Evolutionary conservation across 2,113 vertebrate species (phyloP), one percentile per base, ranked within the genome.

Genomic region (Pardalotus punctatus): DNA sequence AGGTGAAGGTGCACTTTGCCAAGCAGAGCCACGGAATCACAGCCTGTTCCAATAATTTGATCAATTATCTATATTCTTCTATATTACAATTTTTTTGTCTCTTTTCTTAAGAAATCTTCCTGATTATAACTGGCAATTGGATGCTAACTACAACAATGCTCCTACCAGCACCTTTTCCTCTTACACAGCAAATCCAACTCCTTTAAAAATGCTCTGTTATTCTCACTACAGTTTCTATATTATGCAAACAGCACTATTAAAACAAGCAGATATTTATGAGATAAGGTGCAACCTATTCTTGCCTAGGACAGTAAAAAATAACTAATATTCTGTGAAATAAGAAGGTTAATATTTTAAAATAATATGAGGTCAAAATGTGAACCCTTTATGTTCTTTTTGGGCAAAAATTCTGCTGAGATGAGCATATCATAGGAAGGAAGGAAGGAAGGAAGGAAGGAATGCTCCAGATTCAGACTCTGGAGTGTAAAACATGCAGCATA

Each of bases 401-500:
- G 67, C 20, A 77, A 54, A 40, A 43, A 42, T 9, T 73, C 33
- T 87, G 57, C 53, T 56, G 15, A 38, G 6, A 67, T 24, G 11
- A 78, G 33, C 14, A 1, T 17, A 53, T 42, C 14, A 42, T 11
- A 13, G n/a, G 51, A 7, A 21, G 29, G 51, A 4, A 8, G 36
- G 28, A 10, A 23, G 36, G 21, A 4, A 11, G 28, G n/a, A 45
- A 50, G 29, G 21, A 11, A 60, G 50, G 50, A 1, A 3, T 27
- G 23, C 12, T 93, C 66, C 31, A 64, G 47, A 90, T 61, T 43
- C 78, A 81, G 62, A 50, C 31, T 82, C 62, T 35, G 69, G 69
- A 73, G 24, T 47, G 50, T 66, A 88, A 73, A 95, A 81, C 47
- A 51, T 16, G 76, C 76, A 90, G 51, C 94, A 95, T 94, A 91